Base-by-base conservation (phyloP, 2,797 vertebrate species). In the Meriones psammophilus region DNA sequence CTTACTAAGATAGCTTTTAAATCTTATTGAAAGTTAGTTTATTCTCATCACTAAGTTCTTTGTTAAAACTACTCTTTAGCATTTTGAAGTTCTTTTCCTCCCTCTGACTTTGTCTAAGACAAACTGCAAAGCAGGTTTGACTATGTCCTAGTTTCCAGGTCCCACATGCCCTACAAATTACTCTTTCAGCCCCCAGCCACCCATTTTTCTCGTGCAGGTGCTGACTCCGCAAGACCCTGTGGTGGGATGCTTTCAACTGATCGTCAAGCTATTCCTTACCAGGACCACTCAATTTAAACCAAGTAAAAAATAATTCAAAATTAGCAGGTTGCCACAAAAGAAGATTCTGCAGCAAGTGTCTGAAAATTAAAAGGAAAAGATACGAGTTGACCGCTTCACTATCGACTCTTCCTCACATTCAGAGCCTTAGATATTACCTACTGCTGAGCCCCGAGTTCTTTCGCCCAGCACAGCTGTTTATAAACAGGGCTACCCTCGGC, bases 401-500 rank as follows among this genome's bases (percentile, higher is more conserved):
- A 17, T 46, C 7, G 62, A 8, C 4, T 0, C 9, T 4, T 18
- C 74, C 88, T 80, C 90, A 3, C 18, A 1, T 76, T 66, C 20
- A 62, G 12, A 68, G 39, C 8, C 1, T 8, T 39, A 73, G 1
- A 58, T 71, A 36, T 26, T 24, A 3, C 30, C 0, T 0, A 1
- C 0, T 81, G 2, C 36, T 54, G 13, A 12, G 33, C 50, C 1
- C 78, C 10, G 2, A 0, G 7, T 30, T 80, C 18, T 77, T 7
- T 46, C 14, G 60, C 5, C 1, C 14, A 17, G 15, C 30, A 4
- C 36, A 68, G 0, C 2, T 13, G 50, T 1, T 83, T 18, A n/a
- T 64, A 56, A 62, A 26, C 14, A 36, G 60, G 6, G 54, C 33
- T n/a, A 26, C 10, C 4, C 54, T 28, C 30, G 66, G 10, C 22